phyloP scores from a whole-genome alignment of 2,888 invertebrate species.

The Tetranychus truncatus region DNA sequence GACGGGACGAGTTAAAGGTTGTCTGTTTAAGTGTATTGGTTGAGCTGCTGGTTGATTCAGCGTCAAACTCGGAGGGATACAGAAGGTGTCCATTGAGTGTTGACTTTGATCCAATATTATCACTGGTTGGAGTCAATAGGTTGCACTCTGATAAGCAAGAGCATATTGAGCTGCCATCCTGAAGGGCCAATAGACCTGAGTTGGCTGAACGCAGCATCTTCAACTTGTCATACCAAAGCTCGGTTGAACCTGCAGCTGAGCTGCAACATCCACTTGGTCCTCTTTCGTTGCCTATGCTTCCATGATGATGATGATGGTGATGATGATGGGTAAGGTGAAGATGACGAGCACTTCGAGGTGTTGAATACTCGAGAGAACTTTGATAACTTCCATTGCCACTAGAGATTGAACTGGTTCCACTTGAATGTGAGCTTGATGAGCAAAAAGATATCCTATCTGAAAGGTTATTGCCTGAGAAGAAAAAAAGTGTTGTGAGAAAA shows the following conservation, averaged over 20 bases:
- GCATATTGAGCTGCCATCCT: neutral
- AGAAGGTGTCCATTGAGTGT: neutral
- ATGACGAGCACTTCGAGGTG: neutral
- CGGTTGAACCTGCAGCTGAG: neutral
- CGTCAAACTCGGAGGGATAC: neutral
- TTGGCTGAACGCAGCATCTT: neutral
- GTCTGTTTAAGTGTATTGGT: neutral
- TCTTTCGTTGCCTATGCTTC: neutral
- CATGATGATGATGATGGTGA: neutral
- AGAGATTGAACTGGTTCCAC: neutral
- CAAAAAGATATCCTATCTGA: constrained; percentile 1
- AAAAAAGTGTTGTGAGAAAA: neutral
- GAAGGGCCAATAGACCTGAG: neutral
- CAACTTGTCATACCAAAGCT: neutral
- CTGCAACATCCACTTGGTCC: neutral
- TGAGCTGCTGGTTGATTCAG: neutral
- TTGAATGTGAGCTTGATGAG: neutral
- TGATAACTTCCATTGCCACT: neutral
- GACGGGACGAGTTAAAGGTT: neutral
- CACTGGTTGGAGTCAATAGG: neutral
- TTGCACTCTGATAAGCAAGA: neutral
- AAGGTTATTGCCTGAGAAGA: neutral
- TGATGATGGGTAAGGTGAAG: neutral
- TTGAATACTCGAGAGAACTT: constrained; percentile 5
- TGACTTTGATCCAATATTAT: neutral